These are phyloP conservation scores for Anisognathus igniventris DNA, from an alignment of 2,797 vertebrate genomes.

Conservation along the genomic window DNA sequence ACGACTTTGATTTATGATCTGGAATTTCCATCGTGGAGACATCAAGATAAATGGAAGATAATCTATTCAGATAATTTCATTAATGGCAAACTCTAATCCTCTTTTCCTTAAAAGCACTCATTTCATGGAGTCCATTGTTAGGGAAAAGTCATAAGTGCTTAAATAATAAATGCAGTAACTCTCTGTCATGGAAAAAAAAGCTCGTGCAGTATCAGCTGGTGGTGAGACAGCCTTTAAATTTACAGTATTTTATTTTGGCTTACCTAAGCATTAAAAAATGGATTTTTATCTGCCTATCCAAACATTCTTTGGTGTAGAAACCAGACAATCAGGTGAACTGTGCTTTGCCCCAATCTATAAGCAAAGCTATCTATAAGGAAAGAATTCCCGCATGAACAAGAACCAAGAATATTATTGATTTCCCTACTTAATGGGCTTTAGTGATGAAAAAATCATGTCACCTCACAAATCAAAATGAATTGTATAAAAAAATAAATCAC, in stretches of 20 bases:
- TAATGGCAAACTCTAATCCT: conserved; percentile 48
- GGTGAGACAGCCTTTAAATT: not conserved
- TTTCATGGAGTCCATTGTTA: not conserved
- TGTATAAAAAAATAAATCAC: not conserved
- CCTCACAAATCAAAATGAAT: not conserved
- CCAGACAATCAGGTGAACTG: not conserved
- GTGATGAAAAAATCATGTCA: not conserved
- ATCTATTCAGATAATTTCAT: conserved; percentile 52
- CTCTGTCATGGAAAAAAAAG: not conserved
- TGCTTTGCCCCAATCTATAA: not conserved
- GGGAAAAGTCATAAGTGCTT: not conserved
- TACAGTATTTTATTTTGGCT: not conserved
- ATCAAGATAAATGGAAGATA: conserved; percentile 30
- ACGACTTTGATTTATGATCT: conserved; percentile 16
- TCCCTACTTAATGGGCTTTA: not conserved
- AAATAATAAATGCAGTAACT: conserved; percentile 10
- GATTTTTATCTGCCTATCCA: not conserved
- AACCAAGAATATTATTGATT: not conserved
- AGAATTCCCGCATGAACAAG: not conserved
- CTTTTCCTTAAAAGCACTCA: conserved; percentile 43
- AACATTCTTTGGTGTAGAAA: not conserved
- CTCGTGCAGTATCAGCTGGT: not conserved
- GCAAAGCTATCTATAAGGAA: not conserved
- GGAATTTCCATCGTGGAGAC: conserved; percentile 16
- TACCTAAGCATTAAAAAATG: not conserved